A percentile compares a stretch with the other conserved stretches of the same genome.
Conservation (phyloP, 2,113 vertebrate species). For the Paraplagusia blochii region DNA sequence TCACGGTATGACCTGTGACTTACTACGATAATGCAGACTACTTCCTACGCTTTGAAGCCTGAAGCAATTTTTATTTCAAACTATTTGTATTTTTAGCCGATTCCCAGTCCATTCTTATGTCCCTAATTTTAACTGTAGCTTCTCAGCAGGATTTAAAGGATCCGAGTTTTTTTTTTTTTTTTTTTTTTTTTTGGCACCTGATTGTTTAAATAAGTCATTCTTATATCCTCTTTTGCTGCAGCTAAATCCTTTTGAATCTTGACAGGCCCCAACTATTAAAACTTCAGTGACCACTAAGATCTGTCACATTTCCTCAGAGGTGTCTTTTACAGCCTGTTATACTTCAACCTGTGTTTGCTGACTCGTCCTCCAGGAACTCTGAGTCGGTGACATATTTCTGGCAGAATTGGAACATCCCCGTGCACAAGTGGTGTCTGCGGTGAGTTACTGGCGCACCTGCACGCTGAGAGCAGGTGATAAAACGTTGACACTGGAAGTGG, state of each 20-base stretch:
- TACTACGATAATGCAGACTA: no score
- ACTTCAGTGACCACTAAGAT: constrained; percentile 3
- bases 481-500: constrained; percentile 33
- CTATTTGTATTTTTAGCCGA: no score
- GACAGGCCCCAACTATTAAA: not conserved
- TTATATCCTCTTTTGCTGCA: not conserved
- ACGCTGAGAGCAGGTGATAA: constrained; percentile 31
- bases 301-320: constrained; percentile 25
- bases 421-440: constrained; percentile 93
- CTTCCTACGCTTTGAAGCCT: no score
- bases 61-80: no score
- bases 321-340: constrained; percentile 21
- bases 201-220: not conserved
- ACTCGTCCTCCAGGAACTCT: constrained; percentile 80
- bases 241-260: not conserved
- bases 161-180: not conserved
- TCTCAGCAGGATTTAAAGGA: not conserved
- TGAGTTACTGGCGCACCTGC: constrained; percentile 60
- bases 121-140: no score
- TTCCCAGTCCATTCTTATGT: no score
- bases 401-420: constrained; percentile 96
- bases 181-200: not conserved
- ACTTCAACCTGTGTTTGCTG: constrained; percentile 16
- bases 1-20: no score
- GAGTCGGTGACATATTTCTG: constrained; percentile 89